Base-by-base conservation (phyloP, 2,888 invertebrate genomes). In the Eristalinus sepulchralis region DNA sequence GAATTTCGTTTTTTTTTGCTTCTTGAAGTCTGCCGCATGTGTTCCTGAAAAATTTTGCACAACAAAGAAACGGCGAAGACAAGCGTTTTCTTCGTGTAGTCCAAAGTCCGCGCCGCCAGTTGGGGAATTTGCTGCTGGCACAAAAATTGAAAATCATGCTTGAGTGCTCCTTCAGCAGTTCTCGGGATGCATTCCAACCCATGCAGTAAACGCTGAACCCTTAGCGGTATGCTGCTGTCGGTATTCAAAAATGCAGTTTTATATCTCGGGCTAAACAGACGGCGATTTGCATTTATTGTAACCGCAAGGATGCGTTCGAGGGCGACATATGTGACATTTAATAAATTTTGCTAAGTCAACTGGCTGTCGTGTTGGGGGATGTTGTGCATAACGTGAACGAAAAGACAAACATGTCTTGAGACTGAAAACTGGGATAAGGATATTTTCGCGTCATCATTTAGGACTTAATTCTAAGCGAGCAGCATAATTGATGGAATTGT, bases 31-130 rank as follows among this genome's bases (percentile, higher is more conserved):
- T 17, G n/a, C 47, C 47, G 47, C 24, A 34, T 60, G 31, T 59
- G 36, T 60, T 71, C 6, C 39, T 10, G 31, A 60, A 27, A 27
- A 27, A 71, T 24, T 59, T 27, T 70, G 36, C 27, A 3, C n/a
- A 70, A 70, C 34, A 36, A 70, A 70, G 47, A 47, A 47, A 47
- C 17, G 47, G 17, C 47, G n/a, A 47, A 59, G n/a, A 5, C 13
- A 10, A 27, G 27, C 9, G 33, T 34, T 53, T 20, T 33, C 57
- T 11, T 55, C 10, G 13, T 31, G 24, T 13, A 34, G 11, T 31
- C 24, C 13, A 34, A 34, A 31, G 24, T 24, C 39, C 64, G 10
- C 64, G 27, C 27, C 27, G 5, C 5, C 27, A 27, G 27, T 3
- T 64, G 17, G 70, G 60, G 39, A 39, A 71, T 27, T 17, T 60